These are phyloP conservation scores for Pygoscelis adeliae DNA, from an alignment of 2,113 vertebrate species.

Conservation along the genomic window DNA sequence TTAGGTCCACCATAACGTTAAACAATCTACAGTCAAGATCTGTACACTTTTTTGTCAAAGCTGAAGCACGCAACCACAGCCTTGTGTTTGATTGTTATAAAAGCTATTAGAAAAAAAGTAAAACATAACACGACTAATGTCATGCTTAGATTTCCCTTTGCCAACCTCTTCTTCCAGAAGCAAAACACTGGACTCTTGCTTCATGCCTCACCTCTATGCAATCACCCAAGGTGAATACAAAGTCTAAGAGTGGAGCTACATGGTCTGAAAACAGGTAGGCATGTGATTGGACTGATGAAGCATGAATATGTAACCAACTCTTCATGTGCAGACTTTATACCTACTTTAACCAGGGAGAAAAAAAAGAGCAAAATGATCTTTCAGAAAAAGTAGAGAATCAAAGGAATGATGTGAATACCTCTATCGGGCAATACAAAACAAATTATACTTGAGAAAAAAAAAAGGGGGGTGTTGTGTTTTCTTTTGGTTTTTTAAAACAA, in stretches of 20 bases:
- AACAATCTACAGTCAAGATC: background rate
- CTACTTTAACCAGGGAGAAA: background rate
- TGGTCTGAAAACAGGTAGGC: background rate
- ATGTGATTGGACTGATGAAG: background rate
- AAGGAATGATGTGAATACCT: background rate
- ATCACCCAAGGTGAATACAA: background rate
- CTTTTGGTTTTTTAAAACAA: background rate
- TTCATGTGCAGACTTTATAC: background rate
- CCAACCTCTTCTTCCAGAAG: background rate
- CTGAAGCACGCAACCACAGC: background rate
- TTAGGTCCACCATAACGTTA: background rate
- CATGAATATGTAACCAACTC: background rate
- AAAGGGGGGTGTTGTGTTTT: fast-evolving
- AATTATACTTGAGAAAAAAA: background rate
- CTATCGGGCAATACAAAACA: background rate
- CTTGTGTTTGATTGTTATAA: background rate
- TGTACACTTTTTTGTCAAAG: background rate
- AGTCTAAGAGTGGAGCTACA: background rate
- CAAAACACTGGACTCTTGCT: background rate
- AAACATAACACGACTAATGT: background rate
- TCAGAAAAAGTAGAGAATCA: background rate
- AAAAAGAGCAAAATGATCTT: background rate
- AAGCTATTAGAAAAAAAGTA: background rate
- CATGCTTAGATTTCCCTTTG: background rate
- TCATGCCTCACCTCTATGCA: background rate